Base-by-base conservation (phyloP, 2,797 vertebrate genomes). In the Knipowitschia caucasica region DNA sequence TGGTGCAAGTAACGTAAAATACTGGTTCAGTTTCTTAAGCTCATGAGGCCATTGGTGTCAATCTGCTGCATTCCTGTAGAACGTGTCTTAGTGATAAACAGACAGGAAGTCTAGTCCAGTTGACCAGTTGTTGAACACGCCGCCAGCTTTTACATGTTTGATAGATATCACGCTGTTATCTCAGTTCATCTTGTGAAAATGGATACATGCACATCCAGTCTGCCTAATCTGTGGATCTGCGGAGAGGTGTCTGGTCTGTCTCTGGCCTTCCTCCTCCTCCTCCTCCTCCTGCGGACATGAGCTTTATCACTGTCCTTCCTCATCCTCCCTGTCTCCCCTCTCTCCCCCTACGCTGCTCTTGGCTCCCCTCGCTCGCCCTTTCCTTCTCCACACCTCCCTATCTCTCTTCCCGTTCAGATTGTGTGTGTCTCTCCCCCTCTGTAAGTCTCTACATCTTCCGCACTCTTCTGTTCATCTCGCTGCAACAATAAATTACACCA, bases 401-500 rank as follows among this genome's bases (percentile, higher is more conserved):
- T 60, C 33, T 38, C 34, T 51, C 6, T 38, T 27, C 31, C 21
- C 31, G 24, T 43, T 24, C 50, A 17, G 24, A 71, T 73, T 70
- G 53, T 56, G 43, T 59, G 47, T 56, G 51, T 40, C 39, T 59
- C 29, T 87, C 90, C 87, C 86, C 89, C 81, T 86, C 86, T 11
- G 30, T 12, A 39, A 87, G 88, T 78, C 77, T 73, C 69, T 75
- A 74, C 70, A 59, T 85, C 75, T 78, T 74, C 61, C 54, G 52
- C 70, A 86, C 88, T 75, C 70, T 84, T 89, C 89, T 81, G 84
- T 86, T 86, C 86, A 30, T 30, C 70, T 64, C 77, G 71, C 85
- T 64, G 82, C 81, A 83, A 88, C 84, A 85, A 89, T 89, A 89
- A 89, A 91, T 90, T 88, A 88, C 82, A 27, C 71, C 84, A 86